phyloP scores from a whole-genome alignment of 1,140 invertebrate genomes.

The Ditylenchus dipsaci region DNA sequence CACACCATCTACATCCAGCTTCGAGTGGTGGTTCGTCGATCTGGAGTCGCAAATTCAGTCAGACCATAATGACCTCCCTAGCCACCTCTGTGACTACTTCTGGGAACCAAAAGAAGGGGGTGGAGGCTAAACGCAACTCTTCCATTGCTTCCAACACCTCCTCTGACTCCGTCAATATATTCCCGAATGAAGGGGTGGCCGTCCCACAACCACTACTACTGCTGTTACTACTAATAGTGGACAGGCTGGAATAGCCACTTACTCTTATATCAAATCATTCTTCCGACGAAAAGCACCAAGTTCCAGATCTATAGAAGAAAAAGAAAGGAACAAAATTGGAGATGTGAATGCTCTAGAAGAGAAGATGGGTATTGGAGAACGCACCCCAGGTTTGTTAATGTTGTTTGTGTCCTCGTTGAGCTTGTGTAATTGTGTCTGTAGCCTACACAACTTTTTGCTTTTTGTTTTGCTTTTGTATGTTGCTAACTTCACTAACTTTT shows the following conservation, averaged over 20 bases:
- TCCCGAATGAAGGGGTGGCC: neutral
- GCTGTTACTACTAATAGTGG: too few species aligned
- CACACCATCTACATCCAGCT: neutral
- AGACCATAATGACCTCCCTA: neutral
- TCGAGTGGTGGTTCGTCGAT: neutral
- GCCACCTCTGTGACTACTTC: neutral
- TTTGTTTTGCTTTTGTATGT: too few species aligned
- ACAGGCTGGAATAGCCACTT: too few species aligned
- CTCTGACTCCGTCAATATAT: neutral
- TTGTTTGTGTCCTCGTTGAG: neutral
- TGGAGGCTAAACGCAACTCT: neutral
- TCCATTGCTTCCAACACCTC: slow-evolving; percentile 1
- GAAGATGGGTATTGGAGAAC: neutral
- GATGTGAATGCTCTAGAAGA: neutral
- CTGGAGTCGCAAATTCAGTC: neutral
- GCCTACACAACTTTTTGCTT: too few species aligned
- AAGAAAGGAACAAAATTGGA: neutral
- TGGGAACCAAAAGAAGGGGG: neutral
- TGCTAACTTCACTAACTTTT: too few species aligned
- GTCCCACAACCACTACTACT: too few species aligned
- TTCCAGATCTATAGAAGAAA: neutral
- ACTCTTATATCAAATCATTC: neutral
- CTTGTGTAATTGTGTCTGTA: too few species aligned
- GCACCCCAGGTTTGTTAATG: neutral
- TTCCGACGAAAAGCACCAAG: neutral